Evolutionary conservation across 2,888 invertebrate species (phyloP), one percentile per base, ranked within the genome.

Genomic region (Epinotia demarniana): DNA sequence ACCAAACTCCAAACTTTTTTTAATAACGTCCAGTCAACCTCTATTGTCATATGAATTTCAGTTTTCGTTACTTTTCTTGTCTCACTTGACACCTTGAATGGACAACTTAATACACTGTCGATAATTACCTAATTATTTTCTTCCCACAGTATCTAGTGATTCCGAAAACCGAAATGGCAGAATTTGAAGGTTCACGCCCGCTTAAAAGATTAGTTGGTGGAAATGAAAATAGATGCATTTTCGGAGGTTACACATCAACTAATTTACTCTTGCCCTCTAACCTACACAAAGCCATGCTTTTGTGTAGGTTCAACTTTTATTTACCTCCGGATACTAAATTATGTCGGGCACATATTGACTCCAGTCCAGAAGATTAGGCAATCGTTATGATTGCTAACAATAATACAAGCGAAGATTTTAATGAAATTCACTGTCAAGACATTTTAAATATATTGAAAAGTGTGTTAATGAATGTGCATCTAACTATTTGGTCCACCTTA

Each of bases 401-500:
- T 57, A 57, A 27, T 27, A 27, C 27, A 27, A 27, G 27, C 19
- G 57, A 57, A n/a, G 57, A 57, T 57, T 57, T 57, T 2, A 57
- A 57, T 57, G 57, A 57, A 57, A 57, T 57, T 18, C 57, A 57
- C 57, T 19, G 18, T 19, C 57, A 57, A 57, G 11, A 57, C 19
- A 57, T 57, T 57, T 9, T 57, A 57, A 19, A 19, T 57, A 57
- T 57, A 57, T 57, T 19, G 57, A 55, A 13, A 55, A 55, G 13
- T 55, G 55, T 55, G 55, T 55, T 55, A n/a, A 55, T 55, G 55
- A 55, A 16, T 55, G 55, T n/a, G 55, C 55, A 55, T 55, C 55
- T 9, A 49, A n/a, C n/a, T n/a, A n/a, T n/a, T n/a, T n/a, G n/a
- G n/a, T n/a, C n/a, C n/a, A n/a, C n/a, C n/a, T n/a, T n/a, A n/a